phyloP scores from a whole-genome alignment of 1,140 invertebrate genomes.

The Thaumetopoea pityocampa region DNA sequence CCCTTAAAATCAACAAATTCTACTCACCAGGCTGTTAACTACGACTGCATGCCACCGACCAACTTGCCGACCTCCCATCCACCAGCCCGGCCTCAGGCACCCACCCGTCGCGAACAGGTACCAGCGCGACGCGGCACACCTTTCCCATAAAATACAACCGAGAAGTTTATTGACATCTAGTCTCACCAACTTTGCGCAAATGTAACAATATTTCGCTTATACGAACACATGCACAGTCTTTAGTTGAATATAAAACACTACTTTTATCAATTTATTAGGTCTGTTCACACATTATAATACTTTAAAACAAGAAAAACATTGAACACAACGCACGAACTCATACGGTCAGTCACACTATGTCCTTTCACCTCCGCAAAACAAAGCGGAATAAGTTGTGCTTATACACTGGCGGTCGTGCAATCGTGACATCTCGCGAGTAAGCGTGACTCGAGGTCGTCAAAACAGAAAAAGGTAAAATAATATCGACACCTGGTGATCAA shows the following conservation, averaged over 20 bases:
- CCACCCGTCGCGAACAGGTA: conserved; percentile 64
- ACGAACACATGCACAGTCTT: conserved; percentile 42
- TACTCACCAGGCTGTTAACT: conserved; percentile 51
- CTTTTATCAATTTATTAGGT: conserved; percentile 35
- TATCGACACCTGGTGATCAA: conserved; percentile 20
- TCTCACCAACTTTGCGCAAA: conserved; percentile 65
- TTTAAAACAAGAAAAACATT: conserved; percentile 58
- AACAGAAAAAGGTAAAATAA: conserved; percentile 25
- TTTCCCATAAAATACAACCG: conserved; percentile 73
- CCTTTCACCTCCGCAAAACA: conserved; percentile 72
- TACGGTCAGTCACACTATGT: conserved; percentile 36
- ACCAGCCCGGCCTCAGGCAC: conserved; percentile 45
- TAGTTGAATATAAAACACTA: conserved; percentile 47
- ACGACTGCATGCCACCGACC: conserved; percentile 41
- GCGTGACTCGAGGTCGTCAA: conserved; percentile 21
- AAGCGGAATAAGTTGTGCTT: conserved; percentile 65
- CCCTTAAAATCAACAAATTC: conserved; percentile 26
- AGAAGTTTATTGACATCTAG: conserved; percentile 74
- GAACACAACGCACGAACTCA: conserved; percentile 48
- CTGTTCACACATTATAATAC: conserved; percentile 57
- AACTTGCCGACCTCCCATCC: conserved; percentile 30
- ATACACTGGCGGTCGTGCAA: conserved; percentile 29
- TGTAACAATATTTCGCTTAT: conserved; percentile 35
- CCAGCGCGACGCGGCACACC: conserved; percentile 65
- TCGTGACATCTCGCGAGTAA: conserved; percentile 49